phyloP scores from a whole-genome alignment of 2,113 vertebrate species.

The Scolopax mira region DNA sequence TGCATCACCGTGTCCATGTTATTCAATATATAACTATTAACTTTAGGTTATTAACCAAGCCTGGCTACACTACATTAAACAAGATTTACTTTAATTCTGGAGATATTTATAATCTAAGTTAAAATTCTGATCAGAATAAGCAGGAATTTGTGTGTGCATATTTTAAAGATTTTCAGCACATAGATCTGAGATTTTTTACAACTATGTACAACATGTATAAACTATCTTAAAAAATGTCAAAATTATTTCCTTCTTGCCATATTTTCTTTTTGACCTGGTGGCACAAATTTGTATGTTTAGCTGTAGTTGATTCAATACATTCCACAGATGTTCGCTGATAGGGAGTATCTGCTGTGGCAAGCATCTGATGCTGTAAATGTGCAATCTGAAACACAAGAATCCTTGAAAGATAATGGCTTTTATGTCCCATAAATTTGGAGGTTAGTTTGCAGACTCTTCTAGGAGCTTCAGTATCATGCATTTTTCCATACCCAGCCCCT shows the following conservation, averaged over 20 bases:
- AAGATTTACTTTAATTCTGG: neutral
- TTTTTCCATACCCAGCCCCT: slow-evolving; percentile 38
- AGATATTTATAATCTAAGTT: neutral
- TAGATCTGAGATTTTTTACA: neutral
- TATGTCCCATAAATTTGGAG: slow-evolving; percentile 27
- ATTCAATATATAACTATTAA: neutral
- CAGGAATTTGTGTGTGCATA: neutral
- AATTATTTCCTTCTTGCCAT: neutral
- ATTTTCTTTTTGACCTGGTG: neutral
- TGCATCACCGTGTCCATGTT: accelerated
- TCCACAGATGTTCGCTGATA: slow-evolving; percentile 16
- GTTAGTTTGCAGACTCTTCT: slow-evolving; percentile 38
- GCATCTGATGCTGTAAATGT: slow-evolving; percentile 7
- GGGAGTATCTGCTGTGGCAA: neutral
- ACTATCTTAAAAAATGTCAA: neutral
- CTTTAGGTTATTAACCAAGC: neutral
- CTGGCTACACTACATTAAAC: neutral
- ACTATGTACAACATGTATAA: neutral
- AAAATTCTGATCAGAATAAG: neutral
- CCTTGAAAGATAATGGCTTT: neutral
- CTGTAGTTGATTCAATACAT: neutral
- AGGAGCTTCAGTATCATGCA: neutral
- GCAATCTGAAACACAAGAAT: neutral
- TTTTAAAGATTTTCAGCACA: neutral
- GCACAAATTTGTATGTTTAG: slow-evolving; percentile 12